Conservation (phyloP, 2,797 vertebrate species). For the Atherinosoma microstoma region DNA sequence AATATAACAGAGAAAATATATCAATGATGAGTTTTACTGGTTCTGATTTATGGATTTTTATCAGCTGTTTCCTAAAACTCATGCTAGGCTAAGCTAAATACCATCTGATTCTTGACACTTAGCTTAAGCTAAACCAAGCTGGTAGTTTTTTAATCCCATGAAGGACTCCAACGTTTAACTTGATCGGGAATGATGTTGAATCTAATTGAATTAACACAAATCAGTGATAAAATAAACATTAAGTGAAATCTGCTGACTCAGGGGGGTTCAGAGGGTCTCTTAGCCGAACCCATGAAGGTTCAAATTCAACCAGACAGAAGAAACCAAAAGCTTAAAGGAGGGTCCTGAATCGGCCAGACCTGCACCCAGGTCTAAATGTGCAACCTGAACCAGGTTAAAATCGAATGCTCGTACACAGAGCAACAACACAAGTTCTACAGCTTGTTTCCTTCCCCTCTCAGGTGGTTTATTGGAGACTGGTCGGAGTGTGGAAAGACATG, state of each 20-base stretch:
- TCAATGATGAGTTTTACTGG: too few species aligned
- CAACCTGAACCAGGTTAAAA: neutral
- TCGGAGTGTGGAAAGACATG: conserved; percentile 96
- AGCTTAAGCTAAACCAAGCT: neutral
- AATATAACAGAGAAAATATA: too few species aligned
- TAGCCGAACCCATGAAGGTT: neutral
- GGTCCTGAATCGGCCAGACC: neutral
- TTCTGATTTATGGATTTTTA: neutral
- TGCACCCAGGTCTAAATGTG: neutral
- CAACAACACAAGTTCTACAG: neutral
- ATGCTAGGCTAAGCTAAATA: too few species aligned
- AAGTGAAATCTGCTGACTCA: neutral
- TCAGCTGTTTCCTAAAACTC: too few species aligned
- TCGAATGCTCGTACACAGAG: neutral
- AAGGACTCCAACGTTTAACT: neutral
- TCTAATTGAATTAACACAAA: neutral
- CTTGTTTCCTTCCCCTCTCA: conserved; percentile 61
- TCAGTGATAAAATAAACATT: neutral
- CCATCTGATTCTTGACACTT: too few species aligned
- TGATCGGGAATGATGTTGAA: neutral
- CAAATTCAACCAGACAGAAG: neutral
- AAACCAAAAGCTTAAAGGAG: neutral
- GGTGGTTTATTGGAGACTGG: conserved; percentile 99
- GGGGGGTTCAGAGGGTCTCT: neutral
- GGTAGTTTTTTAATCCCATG: neutral